These are phyloP conservation scores for Epinephelus fuscoguttatus DNA, from an alignment of 2,113 vertebrate species.

Conservation along the genomic window DNA sequence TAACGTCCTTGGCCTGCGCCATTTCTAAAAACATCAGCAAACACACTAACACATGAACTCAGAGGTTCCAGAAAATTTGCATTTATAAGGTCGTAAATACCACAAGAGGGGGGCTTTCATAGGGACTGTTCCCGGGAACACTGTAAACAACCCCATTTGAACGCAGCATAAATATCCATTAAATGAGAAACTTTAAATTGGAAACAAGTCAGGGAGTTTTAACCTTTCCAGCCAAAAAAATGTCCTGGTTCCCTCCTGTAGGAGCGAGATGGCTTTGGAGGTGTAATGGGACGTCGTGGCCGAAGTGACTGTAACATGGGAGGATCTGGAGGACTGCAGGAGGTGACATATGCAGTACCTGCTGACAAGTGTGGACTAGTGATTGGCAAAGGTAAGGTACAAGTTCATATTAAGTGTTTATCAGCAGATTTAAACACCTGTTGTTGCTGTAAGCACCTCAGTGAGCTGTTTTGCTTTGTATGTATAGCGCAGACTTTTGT, in stretches of 20 bases:
- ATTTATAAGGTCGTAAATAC: too few species aligned
- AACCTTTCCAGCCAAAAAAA: slow-evolving; percentile 7
- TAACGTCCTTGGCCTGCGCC: too few species aligned
- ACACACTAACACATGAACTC: too few species aligned
- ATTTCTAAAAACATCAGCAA: too few species aligned
- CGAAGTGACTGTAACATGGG: slow-evolving; percentile 92
- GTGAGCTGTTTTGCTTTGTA: neutral
- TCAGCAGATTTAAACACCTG: neutral
- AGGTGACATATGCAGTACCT: slow-evolving; percentile 96
- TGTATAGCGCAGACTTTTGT: neutral
- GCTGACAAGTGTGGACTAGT: slow-evolving; percentile 98
- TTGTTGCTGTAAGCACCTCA: neutral
- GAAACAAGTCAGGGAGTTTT: neutral
- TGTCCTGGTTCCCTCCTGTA: slow-evolving; percentile 51
- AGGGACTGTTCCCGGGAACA: too few species aligned
- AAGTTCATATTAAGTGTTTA: neutral
- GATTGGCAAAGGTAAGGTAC: slow-evolving; percentile 94
- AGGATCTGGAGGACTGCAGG: slow-evolving; percentile 91
- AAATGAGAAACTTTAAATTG: neutral
- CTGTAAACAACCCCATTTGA: too few species aligned
- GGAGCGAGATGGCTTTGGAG: slow-evolving; percentile 96
- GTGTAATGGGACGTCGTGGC: slow-evolving; percentile 87
- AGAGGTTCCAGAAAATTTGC: too few species aligned
- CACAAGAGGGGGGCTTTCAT: too few species aligned
- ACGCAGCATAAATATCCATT: neutral